Base-by-base conservation (phyloP, 2,113 vertebrate species). In the Candoia aspera region DNA sequence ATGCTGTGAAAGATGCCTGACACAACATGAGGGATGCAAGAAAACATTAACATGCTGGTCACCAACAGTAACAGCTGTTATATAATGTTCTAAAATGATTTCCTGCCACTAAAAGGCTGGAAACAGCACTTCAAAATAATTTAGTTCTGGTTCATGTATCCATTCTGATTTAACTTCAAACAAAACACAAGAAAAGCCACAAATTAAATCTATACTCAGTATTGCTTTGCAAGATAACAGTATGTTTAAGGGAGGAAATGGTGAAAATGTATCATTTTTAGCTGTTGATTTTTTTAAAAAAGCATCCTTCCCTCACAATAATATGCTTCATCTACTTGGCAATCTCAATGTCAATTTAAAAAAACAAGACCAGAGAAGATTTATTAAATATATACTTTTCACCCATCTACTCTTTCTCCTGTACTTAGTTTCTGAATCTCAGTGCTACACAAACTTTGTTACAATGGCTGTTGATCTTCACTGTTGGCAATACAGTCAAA, bases 41-140 rank as follows among this genome's bases (percentile, higher is more conserved):
- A 94, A 97, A 96, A 95, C 90, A 94, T 95, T 94, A 91, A 95
- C 94, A 92, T 89, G 29, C 90, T 94, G 94, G 97, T 96, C 96
- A 95, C 94, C 92, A 94, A 94, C 90, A 94, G 94, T 91, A 94
- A 93, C 95, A 97, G 97, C 95, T 97, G 96, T 96, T 97, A 96
- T 0, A 1, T 97, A 97, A 98, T 97, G 93, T 98, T 98, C 97
- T 91, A 95, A 97, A 97, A 94, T 92, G 94, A 97, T 97, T 98
- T 98, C 96, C 97, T 98, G 95, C 94, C 96, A 95, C 94, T 96
- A 96, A 94, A 97, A 94, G 92, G 91, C 95, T 96, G 96, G 94
- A 97, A 98, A 97, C 95, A 97, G 94, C 93, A 97, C 97, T 97
- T 97, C 62, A 92, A 88, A 96, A 94, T 96, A 33, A 26, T 95